Evolutionary conservation across 2,113 vertebrate genomes (phyloP).

Genomic region (Hemiscyllium ocellatum): DNA sequence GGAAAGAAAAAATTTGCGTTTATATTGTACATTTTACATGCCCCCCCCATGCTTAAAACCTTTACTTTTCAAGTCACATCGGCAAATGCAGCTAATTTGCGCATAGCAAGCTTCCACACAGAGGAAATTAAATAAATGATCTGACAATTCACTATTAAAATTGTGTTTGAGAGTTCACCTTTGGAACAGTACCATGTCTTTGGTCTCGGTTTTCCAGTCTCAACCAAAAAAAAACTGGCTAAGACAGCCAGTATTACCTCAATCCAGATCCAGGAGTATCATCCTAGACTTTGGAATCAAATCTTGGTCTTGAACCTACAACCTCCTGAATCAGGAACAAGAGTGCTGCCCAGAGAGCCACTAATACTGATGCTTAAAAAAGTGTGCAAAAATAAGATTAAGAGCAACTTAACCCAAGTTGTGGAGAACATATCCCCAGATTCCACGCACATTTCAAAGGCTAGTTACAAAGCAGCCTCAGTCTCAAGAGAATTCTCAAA

Average conservation of each 20-base stretch:
- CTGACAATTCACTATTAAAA: background rate
- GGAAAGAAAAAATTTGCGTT: background rate
- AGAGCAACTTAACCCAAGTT: background rate
- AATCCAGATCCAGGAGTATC: background rate
- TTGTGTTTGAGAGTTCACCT: background rate
- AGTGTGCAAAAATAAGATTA: background rate
- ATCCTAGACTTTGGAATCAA: background rate
- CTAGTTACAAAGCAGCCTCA: background rate
- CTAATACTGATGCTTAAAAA: background rate
- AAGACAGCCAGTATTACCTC: background rate
- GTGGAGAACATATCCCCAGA: background rate
- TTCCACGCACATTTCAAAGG: background rate
- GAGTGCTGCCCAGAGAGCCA: background rate
- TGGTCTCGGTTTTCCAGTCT: background rate
- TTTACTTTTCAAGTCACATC: background rate
- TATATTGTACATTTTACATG: background rate
- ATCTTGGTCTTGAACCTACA: background rate
- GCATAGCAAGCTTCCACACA: background rate
- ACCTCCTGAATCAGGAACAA: background rate
- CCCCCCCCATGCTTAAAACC: background rate
- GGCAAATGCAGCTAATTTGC: background rate
- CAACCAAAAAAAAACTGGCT: background rate
- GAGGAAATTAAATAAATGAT: background rate
- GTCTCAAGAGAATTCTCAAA: background rate
- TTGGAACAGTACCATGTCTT: background rate